Conservation (phyloP, 1,140 invertebrate species). For the Acromyrmex echinatior region DNA sequence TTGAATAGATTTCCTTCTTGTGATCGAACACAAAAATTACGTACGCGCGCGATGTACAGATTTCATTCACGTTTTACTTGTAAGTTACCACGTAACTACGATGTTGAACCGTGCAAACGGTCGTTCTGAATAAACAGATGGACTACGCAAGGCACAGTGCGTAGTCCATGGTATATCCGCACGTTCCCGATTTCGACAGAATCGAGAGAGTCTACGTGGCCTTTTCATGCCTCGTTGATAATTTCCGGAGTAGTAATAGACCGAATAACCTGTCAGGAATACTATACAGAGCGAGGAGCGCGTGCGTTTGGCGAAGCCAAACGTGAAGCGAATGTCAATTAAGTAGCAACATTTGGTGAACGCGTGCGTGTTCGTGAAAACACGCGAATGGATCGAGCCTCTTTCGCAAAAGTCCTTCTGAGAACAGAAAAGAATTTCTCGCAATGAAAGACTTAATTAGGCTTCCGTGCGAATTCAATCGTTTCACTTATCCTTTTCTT, state of each 20-base stretch:
- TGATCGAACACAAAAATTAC: not conserved
- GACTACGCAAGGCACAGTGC: not conserved
- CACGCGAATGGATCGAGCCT: not conserved
- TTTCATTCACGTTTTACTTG: slow-evolving; percentile 22
- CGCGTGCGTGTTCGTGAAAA: not conserved
- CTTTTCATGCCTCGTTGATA: slow-evolving; percentile 42
- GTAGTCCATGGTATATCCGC: not conserved
- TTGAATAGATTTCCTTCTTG: not conserved
- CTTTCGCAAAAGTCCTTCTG: not conserved
- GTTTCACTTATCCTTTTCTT: not conserved
- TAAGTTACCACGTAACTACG: not conserved
- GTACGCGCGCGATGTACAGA: slow-evolving; percentile 21
- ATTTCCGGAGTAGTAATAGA: slow-evolving; percentile 57
- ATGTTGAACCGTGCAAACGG: slow-evolving; percentile 13
- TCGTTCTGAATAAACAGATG: slow-evolving; percentile 29
- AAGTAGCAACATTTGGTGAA: not conserved
- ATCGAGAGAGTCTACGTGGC: slow-evolving; percentile 28
- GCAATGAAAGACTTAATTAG: not conserved
- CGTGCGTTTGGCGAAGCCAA: not conserved
- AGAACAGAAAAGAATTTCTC: not conserved
- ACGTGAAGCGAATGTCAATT: slow-evolving; percentile 28
- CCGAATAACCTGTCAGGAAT: slow-evolving; percentile 53
- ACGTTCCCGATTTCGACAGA: slow-evolving; percentile 42
- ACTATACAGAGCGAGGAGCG: not conserved
- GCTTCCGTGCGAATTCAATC: not conserved